phyloP scores from a whole-genome alignment of 1,140 invertebrate genomes.

The Physella acuta region DNA sequence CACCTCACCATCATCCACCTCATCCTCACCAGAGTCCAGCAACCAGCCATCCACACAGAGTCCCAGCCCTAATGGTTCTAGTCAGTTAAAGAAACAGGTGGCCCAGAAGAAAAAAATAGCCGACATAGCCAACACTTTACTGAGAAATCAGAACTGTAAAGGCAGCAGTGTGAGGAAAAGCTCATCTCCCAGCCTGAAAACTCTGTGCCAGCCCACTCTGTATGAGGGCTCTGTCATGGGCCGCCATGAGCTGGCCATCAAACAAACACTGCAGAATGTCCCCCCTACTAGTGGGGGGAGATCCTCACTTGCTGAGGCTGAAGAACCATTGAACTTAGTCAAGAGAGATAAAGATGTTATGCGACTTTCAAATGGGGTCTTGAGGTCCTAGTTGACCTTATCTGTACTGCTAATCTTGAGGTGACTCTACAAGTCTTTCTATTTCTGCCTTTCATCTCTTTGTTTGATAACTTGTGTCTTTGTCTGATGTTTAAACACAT shows the following conservation, averaged over 20 bases:
- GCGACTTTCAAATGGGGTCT: background rate
- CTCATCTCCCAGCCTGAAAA: background rate
- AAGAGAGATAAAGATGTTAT: constrained; percentile 13
- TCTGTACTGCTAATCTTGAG: too few relatives aligned
- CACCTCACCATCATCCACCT: background rate
- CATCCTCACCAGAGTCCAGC: background rate
- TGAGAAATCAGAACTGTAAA: constrained; percentile 7
- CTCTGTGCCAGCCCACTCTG: background rate
- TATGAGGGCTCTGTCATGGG: background rate
- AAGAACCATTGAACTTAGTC: constrained; percentile 27
- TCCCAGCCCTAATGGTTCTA: background rate
- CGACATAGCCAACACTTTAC: constrained; percentile 29
- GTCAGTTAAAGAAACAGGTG: background rate
- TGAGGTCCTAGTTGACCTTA: too few relatives aligned
- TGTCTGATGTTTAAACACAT: too few relatives aligned
- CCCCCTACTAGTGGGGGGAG: background rate
- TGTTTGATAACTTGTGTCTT: too few relatives aligned
- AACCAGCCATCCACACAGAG: background rate
- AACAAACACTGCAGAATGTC: background rate
- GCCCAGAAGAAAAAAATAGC: constrained; percentile 26
- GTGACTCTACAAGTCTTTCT: too few relatives aligned
- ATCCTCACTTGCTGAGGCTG: background rate
- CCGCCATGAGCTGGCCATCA: background rate
- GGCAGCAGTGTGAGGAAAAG: background rate
- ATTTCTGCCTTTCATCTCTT: too few relatives aligned